Evolutionary conservation across 2,888 invertebrate species (phyloP), one percentile per base, ranked within the genome.

Genomic region (Platycheirus rosarum): DNA sequence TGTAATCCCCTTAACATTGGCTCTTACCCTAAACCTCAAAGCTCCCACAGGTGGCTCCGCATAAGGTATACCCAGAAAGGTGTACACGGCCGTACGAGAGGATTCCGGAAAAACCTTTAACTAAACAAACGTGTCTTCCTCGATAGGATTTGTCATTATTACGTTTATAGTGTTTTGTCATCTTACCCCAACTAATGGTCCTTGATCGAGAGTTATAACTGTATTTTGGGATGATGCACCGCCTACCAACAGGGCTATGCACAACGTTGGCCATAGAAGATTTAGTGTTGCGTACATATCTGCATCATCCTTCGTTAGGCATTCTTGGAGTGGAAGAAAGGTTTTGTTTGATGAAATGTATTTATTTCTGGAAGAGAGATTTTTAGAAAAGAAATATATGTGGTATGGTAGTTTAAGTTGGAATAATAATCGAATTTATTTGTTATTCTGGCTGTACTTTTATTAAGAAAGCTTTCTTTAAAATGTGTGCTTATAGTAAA

Each of bases 11-110:
- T 63, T 49, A 53, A 73, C n/a, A 87, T 9, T 14, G 13, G 9
- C 6, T 40, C 90, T 90, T 89, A 95, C 95, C 87, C 94, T 92
- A 91, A 97, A 97, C 88, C 97, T 92, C 57, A 94, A 91, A 85
- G 92, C 91, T n/a, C 94, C 95, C 55, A 93, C 88, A 0, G 97
- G 96, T 11, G 97, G 93, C 84, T 93, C 92, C 23, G 96, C 97
- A 87, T 95, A 97, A 0, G 97, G 97, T 77, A 97, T 93, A 14
- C 97, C 95, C 85, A 94, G 92, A 89, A 93, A 96, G 60, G 94
- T 93, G 89, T 94, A 94, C 4, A 95, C 92, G 0, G 93, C 92
- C 55, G 91, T 91, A 63, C 93, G 91, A 11, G 93, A 92, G 46
- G 91, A 92, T 86, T 94, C 94, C 9, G 93, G 92, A 87, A 93